Evolutionary conservation across 2,797 vertebrate species (phyloP).

Genomic region (Psittacula echo): DNA sequence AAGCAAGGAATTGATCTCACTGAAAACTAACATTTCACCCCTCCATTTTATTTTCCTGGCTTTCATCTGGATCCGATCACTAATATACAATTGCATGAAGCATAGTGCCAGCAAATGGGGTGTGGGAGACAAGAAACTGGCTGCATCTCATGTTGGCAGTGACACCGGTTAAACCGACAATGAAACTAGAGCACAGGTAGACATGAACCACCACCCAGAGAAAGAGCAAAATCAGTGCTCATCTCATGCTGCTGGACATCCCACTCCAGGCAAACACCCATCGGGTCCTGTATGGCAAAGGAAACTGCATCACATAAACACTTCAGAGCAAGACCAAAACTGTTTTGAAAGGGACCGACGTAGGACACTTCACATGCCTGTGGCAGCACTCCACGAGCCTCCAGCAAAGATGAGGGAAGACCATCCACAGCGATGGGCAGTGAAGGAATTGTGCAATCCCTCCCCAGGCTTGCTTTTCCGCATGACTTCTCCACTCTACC

Average conservation of each 20-base stretch:
- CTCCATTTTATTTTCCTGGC: not conserved
- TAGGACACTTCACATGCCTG: rapidly evolving
- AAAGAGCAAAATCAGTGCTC: rapidly evolving
- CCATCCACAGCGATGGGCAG: rapidly evolving
- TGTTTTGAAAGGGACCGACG: not conserved
- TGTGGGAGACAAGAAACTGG: not conserved
- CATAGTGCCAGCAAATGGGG: not conserved
- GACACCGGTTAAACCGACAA: not conserved
- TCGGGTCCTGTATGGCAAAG: not conserved
- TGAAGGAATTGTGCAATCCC: not conserved
- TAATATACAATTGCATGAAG: not conserved
- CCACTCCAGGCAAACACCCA: not conserved
- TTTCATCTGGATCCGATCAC: not conserved
- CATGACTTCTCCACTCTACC: not conserved
- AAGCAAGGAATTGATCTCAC: slow-evolving; percentile 1
- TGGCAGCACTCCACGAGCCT: rapidly evolving
- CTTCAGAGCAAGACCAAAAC: not conserved
- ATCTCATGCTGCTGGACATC: not conserved
- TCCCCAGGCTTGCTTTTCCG: not conserved
- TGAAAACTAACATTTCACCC: not conserved
- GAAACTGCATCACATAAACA: not conserved
- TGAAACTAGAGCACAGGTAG: not conserved
- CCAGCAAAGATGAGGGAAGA: not conserved
- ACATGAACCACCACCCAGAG: rapidly evolving
- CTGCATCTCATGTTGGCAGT: not conserved